Base-by-base conservation (phyloP, 2,797 vertebrate species). In the Gila robusta region DNA sequence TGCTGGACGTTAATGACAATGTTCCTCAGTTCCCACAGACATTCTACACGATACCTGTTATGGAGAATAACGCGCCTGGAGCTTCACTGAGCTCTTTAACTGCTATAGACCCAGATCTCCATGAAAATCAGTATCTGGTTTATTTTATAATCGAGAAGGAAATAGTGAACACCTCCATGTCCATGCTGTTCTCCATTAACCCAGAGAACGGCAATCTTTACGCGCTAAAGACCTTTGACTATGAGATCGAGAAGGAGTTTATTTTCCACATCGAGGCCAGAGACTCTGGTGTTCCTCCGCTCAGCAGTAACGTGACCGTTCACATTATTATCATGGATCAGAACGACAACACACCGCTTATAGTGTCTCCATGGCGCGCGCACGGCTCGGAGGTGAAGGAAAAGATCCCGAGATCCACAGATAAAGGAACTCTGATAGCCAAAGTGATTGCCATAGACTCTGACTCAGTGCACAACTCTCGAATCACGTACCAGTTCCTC, bases 1-100 rank as follows among this genome's bases (percentile, higher is more conserved):
- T 93, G 2, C 70, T 91, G 21, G 93, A 93, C 28, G 80, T 91
- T 5, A 92, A 92, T 17, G 91, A 92, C 49, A 92, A 92, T 10
- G 66, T 84, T 5, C 91, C 92, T 32, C 76, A 67, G 10, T 92
- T 92, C 49, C 54, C 78, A 0, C 67, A 87, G 67, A 56, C 86
- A 8, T 88, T 81, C 39, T 91, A 89, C 80, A 90, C 77, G 1
- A 83, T 91, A 9, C 87, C 67, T 16, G 87, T 92, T 12, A 66
- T 69, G 23, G 91, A 92, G 81, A 92, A 92, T 79, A 92, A 92
- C 47, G 85, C 83, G 14, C 92, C 90, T 1, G 91, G 90, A n/a
- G 88, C 85, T 17, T 87, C 90, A 44, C 56, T 92, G 67, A 74
- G 83, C 39, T 87, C 89, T 12, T 39, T 91, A 12, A 89, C 85